phyloP scores from a whole-genome alignment of 2,797 vertebrate species.

The Sebastes paucispinis region DNA sequence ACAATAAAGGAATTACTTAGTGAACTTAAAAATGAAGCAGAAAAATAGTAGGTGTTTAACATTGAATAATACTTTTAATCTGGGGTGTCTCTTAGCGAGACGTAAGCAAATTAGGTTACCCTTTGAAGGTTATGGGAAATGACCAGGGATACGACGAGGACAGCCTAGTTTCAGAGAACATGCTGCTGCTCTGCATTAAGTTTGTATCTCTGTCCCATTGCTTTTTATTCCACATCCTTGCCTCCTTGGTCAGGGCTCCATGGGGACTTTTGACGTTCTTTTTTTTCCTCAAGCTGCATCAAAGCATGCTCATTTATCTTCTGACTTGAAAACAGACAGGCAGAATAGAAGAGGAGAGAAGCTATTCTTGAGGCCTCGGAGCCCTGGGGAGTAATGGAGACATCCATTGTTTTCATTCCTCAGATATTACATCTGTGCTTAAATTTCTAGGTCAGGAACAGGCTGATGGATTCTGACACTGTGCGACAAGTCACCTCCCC shows the following conservation, averaged over 20 bases:
- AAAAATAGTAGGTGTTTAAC: not conserved
- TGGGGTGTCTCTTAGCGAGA: not conserved
- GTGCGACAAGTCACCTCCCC: conserved; percentile 35
- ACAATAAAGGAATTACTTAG: not conserved
- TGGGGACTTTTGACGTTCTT: conserved; percentile 48
- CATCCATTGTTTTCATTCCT: conserved; percentile 62
- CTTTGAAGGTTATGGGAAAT: conserved; percentile 50
- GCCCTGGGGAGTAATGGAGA: conserved; percentile 57
- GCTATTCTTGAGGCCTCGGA: conserved; percentile 58
- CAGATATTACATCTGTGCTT: conserved; percentile 63
- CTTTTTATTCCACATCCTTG: conserved; percentile 44
- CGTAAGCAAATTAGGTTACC: conserved; percentile 25
- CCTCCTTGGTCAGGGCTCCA: conserved; percentile 44
- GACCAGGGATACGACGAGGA: conserved; percentile 28
- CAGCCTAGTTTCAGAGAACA: conserved; percentile 45
- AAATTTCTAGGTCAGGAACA: conserved; percentile 69
- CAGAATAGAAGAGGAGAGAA: conserved; percentile 45
- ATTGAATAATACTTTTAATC: conserved; percentile 17
- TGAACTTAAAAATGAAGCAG: not conserved
- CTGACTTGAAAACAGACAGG: conserved; percentile 68
- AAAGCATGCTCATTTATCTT: conserved; percentile 75
- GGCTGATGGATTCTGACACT: conserved; percentile 61
- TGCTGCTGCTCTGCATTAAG: conserved; percentile 24
- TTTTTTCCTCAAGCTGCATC: conserved; percentile 54
- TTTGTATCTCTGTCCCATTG: conserved; percentile 40